phyloP scores from a whole-genome alignment of 2,113 vertebrate genomes.

The Pontoporia blainvillei region DNA sequence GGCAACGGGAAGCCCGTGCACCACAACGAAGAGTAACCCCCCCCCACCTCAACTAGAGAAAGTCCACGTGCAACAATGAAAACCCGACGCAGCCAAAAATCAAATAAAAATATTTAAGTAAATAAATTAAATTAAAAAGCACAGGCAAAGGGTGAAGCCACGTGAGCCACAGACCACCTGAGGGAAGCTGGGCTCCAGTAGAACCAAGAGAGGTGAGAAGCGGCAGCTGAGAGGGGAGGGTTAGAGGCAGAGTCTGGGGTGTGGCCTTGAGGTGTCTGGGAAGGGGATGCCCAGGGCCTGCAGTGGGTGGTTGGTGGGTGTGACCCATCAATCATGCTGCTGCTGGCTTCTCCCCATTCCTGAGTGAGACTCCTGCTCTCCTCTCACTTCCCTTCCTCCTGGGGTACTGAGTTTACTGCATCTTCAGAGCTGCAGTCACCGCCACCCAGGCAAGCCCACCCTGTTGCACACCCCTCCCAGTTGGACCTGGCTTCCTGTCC shows the following conservation, averaged over 20 bases:
- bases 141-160: not conserved
- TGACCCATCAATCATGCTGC: too few species aligned
- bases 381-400: not conserved
- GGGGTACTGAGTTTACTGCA: not conserved
- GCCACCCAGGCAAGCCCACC: not conserved
- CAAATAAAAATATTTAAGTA: too few species aligned
- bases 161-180: rapidly evolving
- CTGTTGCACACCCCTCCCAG: rapidly evolving
- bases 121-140: not conserved
- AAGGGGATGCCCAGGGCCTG: not conserved
- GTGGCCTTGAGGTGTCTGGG: not conserved
- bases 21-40: too few species aligned
- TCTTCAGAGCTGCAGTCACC: not conserved
- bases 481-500: not conserved
- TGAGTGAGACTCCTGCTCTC: not conserved
- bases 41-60: too few species aligned
- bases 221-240: not conserved
- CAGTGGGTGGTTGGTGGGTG: rapidly evolving
- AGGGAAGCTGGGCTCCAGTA: not conserved
- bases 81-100: too few species aligned
- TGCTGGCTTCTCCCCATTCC: not conserved
- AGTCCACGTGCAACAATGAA: too few species aligned
- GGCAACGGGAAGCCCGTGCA: rapidly evolving
- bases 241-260: not conserved
- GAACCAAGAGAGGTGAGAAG: not conserved